Conservation (phyloP, 2,113 vertebrate species). For the Corvus hawaiiensis region DNA sequence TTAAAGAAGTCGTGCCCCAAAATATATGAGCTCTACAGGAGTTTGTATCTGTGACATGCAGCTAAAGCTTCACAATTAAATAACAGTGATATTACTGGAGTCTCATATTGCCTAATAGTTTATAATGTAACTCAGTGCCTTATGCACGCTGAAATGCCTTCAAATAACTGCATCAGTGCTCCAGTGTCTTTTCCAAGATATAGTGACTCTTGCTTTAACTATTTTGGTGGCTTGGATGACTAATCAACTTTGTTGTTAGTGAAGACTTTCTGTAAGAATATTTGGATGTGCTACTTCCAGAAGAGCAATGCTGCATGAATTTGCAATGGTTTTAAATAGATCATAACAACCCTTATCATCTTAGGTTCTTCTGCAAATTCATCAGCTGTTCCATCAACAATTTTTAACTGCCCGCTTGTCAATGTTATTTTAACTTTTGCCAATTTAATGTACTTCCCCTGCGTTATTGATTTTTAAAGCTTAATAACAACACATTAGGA, state of each 20-base stretch:
- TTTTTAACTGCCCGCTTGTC: background rate
- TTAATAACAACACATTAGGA: background rate
- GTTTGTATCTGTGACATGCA: background rate
- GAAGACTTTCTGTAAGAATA: conserved; percentile 14
- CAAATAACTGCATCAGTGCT: conserved; percentile 12
- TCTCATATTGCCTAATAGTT: background rate
- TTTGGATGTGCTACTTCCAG: conserved; percentile 24
- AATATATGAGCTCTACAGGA: background rate
- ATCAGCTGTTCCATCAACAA: background rate
- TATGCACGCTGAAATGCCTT: background rate
- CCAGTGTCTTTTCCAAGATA: background rate
- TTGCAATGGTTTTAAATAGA: conserved; percentile 22
- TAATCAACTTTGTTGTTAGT: conserved; percentile 20
- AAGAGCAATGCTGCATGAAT: background rate
- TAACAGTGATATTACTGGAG: background rate
- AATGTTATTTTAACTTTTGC: background rate
- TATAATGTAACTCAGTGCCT: background rate
- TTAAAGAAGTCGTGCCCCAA: background rate
- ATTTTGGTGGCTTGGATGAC: conserved; percentile 25
- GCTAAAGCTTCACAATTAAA: background rate
- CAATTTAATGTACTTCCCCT: background rate
- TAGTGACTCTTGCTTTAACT: conserved; percentile 8
- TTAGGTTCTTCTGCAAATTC: background rate
- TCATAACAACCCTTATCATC: background rate
- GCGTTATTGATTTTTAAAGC: background rate